Evolutionary conservation across 2,888 invertebrate genomes (phyloP).

Genomic region (Hoplodrina ambigua): DNA sequence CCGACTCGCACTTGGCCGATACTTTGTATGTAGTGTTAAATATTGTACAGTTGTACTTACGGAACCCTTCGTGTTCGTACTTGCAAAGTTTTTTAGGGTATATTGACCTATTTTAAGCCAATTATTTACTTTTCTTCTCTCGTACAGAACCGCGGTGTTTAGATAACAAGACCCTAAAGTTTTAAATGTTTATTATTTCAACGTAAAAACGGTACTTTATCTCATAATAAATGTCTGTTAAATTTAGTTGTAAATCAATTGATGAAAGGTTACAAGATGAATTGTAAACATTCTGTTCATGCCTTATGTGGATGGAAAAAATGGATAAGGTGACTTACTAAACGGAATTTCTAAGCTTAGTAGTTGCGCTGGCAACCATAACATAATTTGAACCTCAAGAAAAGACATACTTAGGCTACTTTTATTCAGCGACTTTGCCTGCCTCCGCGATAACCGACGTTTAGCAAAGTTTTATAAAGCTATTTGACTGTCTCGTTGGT

Average conservation of each 20-base stretch:
- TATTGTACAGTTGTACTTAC: too few species aligned
- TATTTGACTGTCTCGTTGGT: too few species aligned
- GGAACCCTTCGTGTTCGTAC: too few species aligned
- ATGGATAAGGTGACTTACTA: not conserved
- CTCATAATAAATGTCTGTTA: slow-evolving; percentile 1
- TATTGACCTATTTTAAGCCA: slow-evolving; percentile 5
- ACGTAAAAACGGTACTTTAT: not conserved
- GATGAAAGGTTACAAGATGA: slow-evolving; percentile 20
- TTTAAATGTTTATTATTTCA: slow-evolving; percentile 15
- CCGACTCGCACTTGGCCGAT: too few species aligned
- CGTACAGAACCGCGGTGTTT: slow-evolving; percentile 3
- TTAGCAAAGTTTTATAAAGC: too few species aligned
- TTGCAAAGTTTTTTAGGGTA: not conserved
- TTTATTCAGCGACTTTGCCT: too few species aligned
- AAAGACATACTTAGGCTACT: too few species aligned
- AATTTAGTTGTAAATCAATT: slow-evolving; percentile 5
- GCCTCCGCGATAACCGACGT: too few species aligned
- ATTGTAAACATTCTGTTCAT: slow-evolving; percentile 25
- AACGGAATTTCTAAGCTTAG: too few species aligned
- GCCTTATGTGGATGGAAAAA: not conserved
- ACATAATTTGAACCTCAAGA: too few species aligned
- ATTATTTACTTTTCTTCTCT: not conserved
- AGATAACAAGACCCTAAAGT: slow-evolving; percentile 1
- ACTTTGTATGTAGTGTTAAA: too few species aligned
- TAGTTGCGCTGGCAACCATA: too few species aligned